Evolutionary conservation across 2,797 vertebrate species (phyloP), one percentile per base, ranked within the genome.

Genomic region (Ciconia nigra): DNA sequence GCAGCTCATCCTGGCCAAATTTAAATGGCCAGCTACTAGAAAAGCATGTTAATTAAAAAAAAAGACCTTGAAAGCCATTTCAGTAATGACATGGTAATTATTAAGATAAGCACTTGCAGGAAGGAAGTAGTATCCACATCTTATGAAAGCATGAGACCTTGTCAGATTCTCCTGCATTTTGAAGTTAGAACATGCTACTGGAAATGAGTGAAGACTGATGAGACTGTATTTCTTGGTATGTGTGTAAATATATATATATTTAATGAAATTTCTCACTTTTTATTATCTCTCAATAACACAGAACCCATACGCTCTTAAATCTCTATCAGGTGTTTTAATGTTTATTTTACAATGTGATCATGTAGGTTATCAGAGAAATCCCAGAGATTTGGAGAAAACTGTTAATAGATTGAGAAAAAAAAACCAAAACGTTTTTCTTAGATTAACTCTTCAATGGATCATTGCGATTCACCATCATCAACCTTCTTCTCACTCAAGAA

Each of bases 41-140:
- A 95, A 93, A 90, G 29, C 57, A 87, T 0, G 2, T 57, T 93
- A 87, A 66, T 89, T 22, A 63, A n/a, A 81, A 73, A 49, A 83
- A 47, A 35, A 55, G 37, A 66, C 67, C 52, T 92, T 88, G 83
- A 89, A 93, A 93, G 57, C 17, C 52, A 77, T 92, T 95, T 92
- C 81, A 91, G 59, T 89, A 91, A 93, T 55, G 47, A 79, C 73
- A 79, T 24, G 19, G 42, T 86, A 91, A 83, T 89, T 90, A 76
- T 86, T 82, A 95, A 94, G 51, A 77, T 87, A 93, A 87, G 54
- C n/a, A 94, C 63, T 92, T 77, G 28, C 39, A 92, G 35, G 47
- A 71, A 88, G 65, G 46, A 94, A 79, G 20, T 70, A 77, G 33
- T 29, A 61, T 62, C 73, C 59, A 87, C 84, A 90, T 87, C 65